These are phyloP conservation scores for Podocnemis expansa DNA, from an alignment of 2,113 vertebrate genomes.

Conservation along the genomic window DNA sequence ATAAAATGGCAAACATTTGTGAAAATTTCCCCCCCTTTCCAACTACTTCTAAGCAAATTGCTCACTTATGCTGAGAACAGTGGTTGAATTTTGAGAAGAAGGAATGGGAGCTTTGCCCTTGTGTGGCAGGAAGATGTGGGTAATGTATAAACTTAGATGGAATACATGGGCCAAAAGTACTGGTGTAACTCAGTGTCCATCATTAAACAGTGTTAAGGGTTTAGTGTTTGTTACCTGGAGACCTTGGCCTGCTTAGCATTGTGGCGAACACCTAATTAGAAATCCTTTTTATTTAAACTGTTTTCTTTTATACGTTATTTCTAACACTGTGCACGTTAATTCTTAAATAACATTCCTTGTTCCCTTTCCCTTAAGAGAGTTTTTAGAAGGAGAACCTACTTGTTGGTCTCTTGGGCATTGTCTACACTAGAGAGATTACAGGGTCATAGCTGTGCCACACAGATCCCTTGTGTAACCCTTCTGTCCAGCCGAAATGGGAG, in stretches of 20 bases:
- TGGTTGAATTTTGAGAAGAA: slow-evolving; percentile 9
- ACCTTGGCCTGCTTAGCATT: background rate
- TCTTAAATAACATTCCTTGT: background rate
- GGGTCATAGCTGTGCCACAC: too few species aligned
- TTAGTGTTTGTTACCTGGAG: background rate
- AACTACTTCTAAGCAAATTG: slow-evolving; percentile 18
- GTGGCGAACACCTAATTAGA: background rate
- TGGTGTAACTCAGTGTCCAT: background rate
- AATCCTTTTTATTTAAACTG: background rate
- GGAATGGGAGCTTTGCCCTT: slow-evolving; percentile 23
- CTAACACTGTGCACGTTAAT: background rate
- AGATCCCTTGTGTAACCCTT: too few species aligned
- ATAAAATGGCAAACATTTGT: background rate
- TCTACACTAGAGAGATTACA: too few species aligned
- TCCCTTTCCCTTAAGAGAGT: background rate
- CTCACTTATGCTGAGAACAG: background rate
- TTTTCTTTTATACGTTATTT: too few species aligned
- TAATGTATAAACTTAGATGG: background rate
- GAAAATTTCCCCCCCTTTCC: slow-evolving; percentile 7
- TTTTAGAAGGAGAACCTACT: too few species aligned
- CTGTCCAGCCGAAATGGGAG: too few species aligned
- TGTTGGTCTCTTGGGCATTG: too few species aligned
- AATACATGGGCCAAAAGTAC: background rate
- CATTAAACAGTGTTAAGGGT: background rate
- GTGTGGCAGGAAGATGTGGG: slow-evolving; percentile 22